A percentile compares a stretch with the other conserved stretches of the same genome.
Evolutionary conservation across 2,113 vertebrate genomes (phyloP).

Genomic region (Ramphastos sulfuratus): DNA sequence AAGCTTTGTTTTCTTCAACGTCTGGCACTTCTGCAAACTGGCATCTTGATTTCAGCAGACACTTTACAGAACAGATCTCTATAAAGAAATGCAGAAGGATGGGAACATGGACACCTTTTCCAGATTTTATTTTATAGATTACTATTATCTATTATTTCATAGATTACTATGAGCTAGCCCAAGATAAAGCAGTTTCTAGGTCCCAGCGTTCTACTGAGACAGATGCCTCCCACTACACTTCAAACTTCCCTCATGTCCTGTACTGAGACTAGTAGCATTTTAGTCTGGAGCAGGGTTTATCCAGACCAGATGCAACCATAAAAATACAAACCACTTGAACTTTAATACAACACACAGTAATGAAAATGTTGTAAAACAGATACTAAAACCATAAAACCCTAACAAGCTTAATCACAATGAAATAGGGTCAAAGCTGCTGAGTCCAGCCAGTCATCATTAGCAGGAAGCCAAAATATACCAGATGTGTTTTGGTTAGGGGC

Average conservation of each 20-base stretch:
- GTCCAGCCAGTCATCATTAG: not conserved
- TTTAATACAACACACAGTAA: constrained; percentile 67
- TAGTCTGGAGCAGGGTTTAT: constrained; percentile 30
- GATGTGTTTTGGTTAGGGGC: constrained; percentile 7
- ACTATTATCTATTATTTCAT: too few relatives aligned
- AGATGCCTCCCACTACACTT: not conserved
- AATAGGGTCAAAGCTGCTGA: constrained; percentile 42
- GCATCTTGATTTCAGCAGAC: not conserved
- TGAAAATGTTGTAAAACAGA: constrained; percentile 65
- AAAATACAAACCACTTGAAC: constrained; percentile 65
- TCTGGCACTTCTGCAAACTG: not conserved
- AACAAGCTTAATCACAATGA: constrained; percentile 63
- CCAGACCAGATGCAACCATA: constrained; percentile 62
- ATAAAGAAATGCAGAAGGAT: not conserved
- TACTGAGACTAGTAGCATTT: constrained; percentile 31
- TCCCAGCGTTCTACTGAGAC: not conserved
- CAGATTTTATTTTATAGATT: too few relatives aligned
- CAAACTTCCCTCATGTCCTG: not conserved
- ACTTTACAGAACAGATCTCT: not conserved
- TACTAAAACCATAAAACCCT: constrained; percentile 61
- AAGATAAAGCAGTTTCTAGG: not conserved
- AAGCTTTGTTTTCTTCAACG: fast-evolving
- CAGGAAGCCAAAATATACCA: constrained; percentile 40
- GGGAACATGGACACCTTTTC: not conserved
- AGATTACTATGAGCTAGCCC: not conserved